Percentiles rank a stretch among this genome's conserved stretches.
These are phyloP conservation scores for Eilema depressum DNA, from an alignment of 2,888 invertebrate species.

Conservation along the genomic window DNA sequence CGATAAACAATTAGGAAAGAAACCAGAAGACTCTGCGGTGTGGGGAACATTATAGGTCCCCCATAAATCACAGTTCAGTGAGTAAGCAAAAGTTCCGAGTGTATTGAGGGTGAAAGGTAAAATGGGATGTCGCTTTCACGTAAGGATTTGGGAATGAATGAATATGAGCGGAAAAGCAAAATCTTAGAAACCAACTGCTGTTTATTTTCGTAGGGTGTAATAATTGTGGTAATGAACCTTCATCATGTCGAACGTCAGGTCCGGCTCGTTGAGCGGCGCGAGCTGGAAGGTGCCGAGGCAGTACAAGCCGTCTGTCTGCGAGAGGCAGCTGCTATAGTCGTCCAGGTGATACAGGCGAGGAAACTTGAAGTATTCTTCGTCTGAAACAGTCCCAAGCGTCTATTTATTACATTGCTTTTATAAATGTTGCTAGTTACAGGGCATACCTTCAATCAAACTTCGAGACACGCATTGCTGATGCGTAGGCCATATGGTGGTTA, in stretches of 20 bases:
- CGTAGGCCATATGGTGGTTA: no score
- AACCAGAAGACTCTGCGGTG: no score
- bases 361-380: conserved; percentile 63
- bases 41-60: no score
- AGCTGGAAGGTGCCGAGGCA: conserved; percentile 71
- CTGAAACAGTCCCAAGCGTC: conserved; percentile 42
- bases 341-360: conserved; percentile 75
- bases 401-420: not conserved
- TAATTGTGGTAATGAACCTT: conserved; percentile 49
- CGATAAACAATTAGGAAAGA: no score
- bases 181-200: no score
- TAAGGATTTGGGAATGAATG: no score
- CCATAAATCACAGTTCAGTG: no score
- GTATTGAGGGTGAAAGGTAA: not conserved
- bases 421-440: not conserved
- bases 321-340: conserved; percentile 68
- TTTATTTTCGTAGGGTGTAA: no score
- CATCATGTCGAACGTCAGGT: conserved; percentile 56
- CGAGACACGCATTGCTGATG: no score
- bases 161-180: no score
- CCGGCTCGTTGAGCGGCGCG: conserved; percentile 49
- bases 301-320: conserved; percentile 63
- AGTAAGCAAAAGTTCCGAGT: not conserved
- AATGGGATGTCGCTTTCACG: no score
- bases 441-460: not conserved